Base-by-base conservation (phyloP, 2,888 invertebrate genomes). In the Sinopyrophorus schimmeli region DNA sequence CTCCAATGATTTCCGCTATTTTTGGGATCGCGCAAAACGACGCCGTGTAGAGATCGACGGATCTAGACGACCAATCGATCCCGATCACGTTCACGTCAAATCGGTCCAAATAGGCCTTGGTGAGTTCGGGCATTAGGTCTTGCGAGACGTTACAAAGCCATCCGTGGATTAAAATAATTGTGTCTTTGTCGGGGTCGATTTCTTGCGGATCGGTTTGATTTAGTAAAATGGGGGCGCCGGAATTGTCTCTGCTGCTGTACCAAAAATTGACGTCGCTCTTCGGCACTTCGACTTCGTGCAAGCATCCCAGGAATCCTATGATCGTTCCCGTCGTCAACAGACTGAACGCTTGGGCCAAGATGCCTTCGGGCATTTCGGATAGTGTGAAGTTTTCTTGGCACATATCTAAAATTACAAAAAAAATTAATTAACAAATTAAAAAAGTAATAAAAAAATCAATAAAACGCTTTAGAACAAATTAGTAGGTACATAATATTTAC, bases 371-470 rank as follows among this genome's bases (percentile, higher is more conserved):
- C 3, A 47, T 27, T 7, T 47, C 47, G 2, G 26, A 17, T 2
- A 40, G 1, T 2, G 39, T 31, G 9, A 47, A 47, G 28, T 47
- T 47, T 11, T 40, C 18, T n/a, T 39, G 31, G 14, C 47, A 47
- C 4, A 15, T 23, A 47, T 47, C 47, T 47, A 11, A 3, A n/a
- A n/a, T n/a, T n/a, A n/a, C n/a, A n/a, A n/a, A n/a, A n/a, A n/a
- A n/a, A n/a, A n/a, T n/a, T n/a, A n/a, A n/a, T n/a, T n/a, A n/a
- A n/a, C n/a, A n/a, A n/a, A n/a, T n/a, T n/a, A n/a, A n/a, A n/a
- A n/a, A n/a, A n/a, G n/a, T n/a, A n/a, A n/a, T n/a, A n/a, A n/a
- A n/a, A n/a, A n/a, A n/a, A n/a, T n/a, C n/a, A n/a, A n/a, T n/a
- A n/a, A n/a, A n/a, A n/a, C n/a, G n/a, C n/a, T n/a, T n/a, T n/a